Conservation (phyloP, 2,888 invertebrate species). For the Scotopteryx bipunctaria region DNA sequence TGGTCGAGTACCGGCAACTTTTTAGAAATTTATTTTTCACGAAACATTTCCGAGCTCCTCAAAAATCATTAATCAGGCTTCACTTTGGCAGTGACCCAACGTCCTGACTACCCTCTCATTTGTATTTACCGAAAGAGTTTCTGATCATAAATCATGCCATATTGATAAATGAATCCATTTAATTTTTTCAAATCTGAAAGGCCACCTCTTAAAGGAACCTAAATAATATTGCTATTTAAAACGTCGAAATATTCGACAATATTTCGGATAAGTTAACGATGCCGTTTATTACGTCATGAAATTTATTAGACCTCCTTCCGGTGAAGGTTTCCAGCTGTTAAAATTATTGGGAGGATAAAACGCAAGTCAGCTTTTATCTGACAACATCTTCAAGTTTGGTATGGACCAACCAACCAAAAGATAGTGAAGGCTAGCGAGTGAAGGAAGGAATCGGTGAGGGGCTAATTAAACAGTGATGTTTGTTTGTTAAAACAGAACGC, state of each 20-base stretch:
- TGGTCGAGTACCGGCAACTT: conserved; percentile 50
- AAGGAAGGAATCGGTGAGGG: too few relatives aligned
- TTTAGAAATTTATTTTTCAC: conserved; percentile 65
- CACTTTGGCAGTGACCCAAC: conserved; percentile 81
- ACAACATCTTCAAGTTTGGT: too few relatives aligned
- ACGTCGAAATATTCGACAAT: conserved; percentile 52
- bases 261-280: conserved; percentile 58
- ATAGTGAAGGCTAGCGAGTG: too few relatives aligned
- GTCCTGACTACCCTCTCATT: conserved; percentile 76
- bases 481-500: too few relatives aligned
- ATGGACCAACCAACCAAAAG: too few relatives aligned
- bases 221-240: conserved; percentile 41
- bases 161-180: conserved; percentile 76
- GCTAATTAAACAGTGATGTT: too few relatives aligned
- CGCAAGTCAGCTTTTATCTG: neutral
- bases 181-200: conserved; percentile 67
- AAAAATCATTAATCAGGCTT: conserved; percentile 79
- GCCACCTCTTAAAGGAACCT: conserved; percentile 48
- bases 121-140: conserved; percentile 80
- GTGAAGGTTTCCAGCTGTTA: conserved; percentile 45
- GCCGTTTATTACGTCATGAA: conserved; percentile 56
- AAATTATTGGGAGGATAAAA: conserved; percentile 30
- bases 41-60: conserved; percentile 66
- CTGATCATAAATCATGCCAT: conserved; percentile 74
- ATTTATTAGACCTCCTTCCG: conserved; percentile 52